These are phyloP conservation scores for Atta texana DNA, from an alignment of 1,140 invertebrate genomes.

Conservation along the genomic window DNA sequence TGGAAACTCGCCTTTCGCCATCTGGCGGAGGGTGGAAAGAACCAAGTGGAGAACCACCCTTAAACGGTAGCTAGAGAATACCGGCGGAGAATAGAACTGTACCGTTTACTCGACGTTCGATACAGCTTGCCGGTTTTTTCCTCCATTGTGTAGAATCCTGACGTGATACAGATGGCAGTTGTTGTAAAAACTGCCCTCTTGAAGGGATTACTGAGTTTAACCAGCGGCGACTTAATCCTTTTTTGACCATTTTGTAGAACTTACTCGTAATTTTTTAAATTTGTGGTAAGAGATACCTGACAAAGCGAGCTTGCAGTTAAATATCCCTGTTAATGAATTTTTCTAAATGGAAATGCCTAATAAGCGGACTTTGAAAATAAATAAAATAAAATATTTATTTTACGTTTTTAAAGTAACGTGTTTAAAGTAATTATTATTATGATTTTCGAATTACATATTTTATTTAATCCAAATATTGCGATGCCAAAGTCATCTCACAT, in stretches of 20 bases:
- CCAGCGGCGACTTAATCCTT: neutral
- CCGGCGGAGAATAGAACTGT: slow-evolving; percentile 52
- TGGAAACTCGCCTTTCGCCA: slow-evolving; percentile 48
- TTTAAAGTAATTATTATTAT: neutral
- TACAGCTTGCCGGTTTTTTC: slow-evolving; percentile 35
- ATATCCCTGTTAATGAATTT: neutral
- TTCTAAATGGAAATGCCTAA: neutral
- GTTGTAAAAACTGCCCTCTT: slow-evolving; percentile 25
- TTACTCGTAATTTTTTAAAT: neutral
- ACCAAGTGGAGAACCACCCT: neutral
- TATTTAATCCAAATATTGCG: neutral
- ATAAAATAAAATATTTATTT: neutral
- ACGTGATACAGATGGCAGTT: slow-evolving; percentile 51
- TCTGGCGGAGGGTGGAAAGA: slow-evolving; percentile 63
- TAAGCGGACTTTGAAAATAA: neutral
- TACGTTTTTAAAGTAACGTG: neutral
- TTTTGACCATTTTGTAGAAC: neutral
- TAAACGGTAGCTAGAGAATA: slow-evolving; percentile 47
- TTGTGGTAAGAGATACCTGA: neutral
- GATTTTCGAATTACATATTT: neutral
- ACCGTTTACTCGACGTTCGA: slow-evolving; percentile 43
- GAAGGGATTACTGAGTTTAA: neutral
- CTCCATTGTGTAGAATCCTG: neutral
- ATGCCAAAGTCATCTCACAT: neutral
- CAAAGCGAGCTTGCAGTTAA: neutral